A percentile compares a stretch with the other conserved stretches of the same genome.
These are phyloP conservation scores for Falco berigora DNA, from an alignment of 2,797 vertebrate genomes.

Conservation along the genomic window DNA sequence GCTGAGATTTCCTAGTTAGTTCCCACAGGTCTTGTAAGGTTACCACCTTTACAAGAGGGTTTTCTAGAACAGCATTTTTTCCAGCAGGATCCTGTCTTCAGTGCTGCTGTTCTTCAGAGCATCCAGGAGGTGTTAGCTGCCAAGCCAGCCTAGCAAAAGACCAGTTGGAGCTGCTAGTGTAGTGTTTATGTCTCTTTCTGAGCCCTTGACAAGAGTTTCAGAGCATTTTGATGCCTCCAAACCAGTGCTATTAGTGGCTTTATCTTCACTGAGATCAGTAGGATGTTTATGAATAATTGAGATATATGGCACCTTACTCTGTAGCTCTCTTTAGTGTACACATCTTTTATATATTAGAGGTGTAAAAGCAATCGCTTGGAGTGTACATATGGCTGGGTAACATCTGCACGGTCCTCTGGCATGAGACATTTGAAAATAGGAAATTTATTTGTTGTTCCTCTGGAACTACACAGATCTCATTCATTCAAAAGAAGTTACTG, in stretches of 20 bases:
- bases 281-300: neutral
- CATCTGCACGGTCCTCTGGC: neutral
- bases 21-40: neutral
- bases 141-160: neutral
- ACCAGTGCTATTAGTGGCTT: neutral
- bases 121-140: neutral
- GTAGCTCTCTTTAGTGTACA: neutral
- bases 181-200: neutral
- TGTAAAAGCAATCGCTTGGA: neutral
- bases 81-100: neutral
- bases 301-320: neutral
- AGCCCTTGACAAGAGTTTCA: neutral
- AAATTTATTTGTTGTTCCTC: neutral
- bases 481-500: neutral
- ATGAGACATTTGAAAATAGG: neutral
- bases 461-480: neutral
- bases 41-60: neutral
- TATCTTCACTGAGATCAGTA: neutral
- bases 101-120: neutral
- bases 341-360: neutral
- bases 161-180: neutral
- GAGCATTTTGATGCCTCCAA: neutral
- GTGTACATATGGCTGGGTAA: neutral
- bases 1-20: neutral
- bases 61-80: neutral